Evolutionary conservation across 2,113 vertebrate genomes (phyloP).

Genomic region (Pteropus alecto): DNA sequence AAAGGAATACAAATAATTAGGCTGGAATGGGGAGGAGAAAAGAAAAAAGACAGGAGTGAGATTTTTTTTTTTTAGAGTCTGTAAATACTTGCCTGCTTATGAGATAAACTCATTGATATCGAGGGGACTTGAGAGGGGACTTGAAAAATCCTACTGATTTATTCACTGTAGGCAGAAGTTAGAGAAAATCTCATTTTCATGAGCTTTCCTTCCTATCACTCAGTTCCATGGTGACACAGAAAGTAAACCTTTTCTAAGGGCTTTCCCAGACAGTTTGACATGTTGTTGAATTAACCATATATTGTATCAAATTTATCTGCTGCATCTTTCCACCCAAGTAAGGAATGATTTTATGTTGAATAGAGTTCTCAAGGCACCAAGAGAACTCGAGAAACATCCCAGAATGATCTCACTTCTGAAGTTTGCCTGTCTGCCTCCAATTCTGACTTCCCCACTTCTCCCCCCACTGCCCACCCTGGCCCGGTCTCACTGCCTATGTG

Average conservation of each 20-base stretch:
- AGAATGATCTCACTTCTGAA: not conserved
- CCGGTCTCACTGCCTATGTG: not conserved
- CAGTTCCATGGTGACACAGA: slow-evolving; percentile 45
- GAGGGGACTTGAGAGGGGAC: not conserved
- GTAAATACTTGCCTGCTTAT: slow-evolving; percentile 37
- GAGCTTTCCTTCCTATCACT: slow-evolving; percentile 31
- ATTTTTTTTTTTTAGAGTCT: not conserved
- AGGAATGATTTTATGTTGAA: slow-evolving; percentile 19
- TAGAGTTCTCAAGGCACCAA: not conserved
- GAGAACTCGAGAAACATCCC: slow-evolving; percentile 27
- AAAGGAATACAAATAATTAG: not conserved
- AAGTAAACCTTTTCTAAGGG: slow-evolving; percentile 66
- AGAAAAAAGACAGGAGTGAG: not conserved
- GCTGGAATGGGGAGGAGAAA: not conserved
- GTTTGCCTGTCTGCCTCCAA: not conserved
- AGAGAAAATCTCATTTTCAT: slow-evolving; percentile 67
- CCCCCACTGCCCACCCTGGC: too few species aligned
- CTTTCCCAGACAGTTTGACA: slow-evolving; percentile 59
- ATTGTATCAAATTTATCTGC: slow-evolving; percentile 59
- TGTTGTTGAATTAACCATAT: slow-evolving; percentile 68
- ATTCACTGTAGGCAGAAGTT: slow-evolving; percentile 61
- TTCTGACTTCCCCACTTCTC: too few species aligned
- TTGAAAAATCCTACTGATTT: slow-evolving; percentile 64
- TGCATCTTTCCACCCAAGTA: slow-evolving; percentile 39
- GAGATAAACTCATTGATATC: slow-evolving; percentile 36